Evolutionary conservation across 2,888 invertebrate species (phyloP).

Genomic region (Monopis laevigella): DNA sequence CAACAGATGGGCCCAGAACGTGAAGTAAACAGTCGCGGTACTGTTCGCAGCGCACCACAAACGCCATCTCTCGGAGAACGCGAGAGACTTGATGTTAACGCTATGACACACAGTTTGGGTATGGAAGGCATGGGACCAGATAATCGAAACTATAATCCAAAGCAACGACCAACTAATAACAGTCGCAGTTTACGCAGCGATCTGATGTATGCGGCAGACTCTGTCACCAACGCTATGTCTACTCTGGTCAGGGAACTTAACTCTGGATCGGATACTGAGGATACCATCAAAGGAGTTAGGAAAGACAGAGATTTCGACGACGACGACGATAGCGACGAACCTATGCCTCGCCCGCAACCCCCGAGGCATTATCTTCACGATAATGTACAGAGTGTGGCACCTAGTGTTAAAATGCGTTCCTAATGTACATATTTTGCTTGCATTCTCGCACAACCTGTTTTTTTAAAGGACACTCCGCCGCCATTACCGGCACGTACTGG

Average conservation of each 20-base stretch:
- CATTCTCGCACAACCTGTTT: too few relatives aligned
- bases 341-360: conserved; percentile 60
- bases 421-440: too few relatives aligned
- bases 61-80: conserved; percentile 64
- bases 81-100: conserved; percentile 41
- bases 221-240: conserved; percentile 98
- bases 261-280: conserved; percentile 72
- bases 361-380: conserved; percentile 54
- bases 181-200: conserved; percentile 81
- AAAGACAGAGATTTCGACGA: conserved; percentile 74
- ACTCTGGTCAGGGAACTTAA: conserved; percentile 95
- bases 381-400: conserved; percentile 52
- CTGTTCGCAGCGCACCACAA: conserved; percentile 65
- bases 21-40: conserved; percentile 29
- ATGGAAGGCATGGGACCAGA: conserved; percentile 53
- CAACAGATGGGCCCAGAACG: too few relatives aligned
- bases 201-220: conserved; percentile 94
- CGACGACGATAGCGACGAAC: conserved; percentile 73
- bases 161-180: conserved; percentile 56
- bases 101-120: conserved; percentile 60
- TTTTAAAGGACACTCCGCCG: conserved; percentile 49
- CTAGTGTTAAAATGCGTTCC: conserved; percentile 48
- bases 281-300: conserved; percentile 46
- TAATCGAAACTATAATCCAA: conserved; percentile 46
- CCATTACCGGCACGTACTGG: conserved; percentile 59